A percentile compares a stretch with the other conserved stretches of the same genome.
phyloP scores from a whole-genome alignment of 2,113 vertebrate genomes.

The Acrocephalus arundinaceus region DNA sequence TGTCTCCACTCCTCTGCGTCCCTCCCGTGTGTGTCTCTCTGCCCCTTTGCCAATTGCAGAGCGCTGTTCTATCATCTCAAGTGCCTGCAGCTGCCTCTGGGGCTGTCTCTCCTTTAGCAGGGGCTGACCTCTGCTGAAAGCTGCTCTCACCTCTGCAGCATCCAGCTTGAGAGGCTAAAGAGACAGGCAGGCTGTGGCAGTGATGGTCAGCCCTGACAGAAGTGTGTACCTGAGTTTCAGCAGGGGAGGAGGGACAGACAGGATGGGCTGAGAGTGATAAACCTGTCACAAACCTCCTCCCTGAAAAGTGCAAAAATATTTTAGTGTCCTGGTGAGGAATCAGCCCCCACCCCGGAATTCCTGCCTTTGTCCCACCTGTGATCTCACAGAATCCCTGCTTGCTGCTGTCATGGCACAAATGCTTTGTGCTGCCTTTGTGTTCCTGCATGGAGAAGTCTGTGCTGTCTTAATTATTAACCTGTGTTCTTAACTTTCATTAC shows the following conservation, averaged over 20 bases:
- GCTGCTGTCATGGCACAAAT: not conserved
- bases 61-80: not conserved
- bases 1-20: not conserved
- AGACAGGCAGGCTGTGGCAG: not conserved
- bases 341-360: not conserved
- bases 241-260: not conserved
- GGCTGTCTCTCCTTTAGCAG: not conserved
- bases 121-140: slow-evolving; percentile 43
- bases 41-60: not conserved
- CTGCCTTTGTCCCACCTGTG: not conserved
- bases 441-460: not conserved
- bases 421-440: slow-evolving; percentile 18
- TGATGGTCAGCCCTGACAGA: slow-evolving; percentile 4
- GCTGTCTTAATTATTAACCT: slow-evolving; percentile 51
- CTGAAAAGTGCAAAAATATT: not conserved
- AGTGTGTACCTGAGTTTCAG: not conserved
- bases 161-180: not conserved
- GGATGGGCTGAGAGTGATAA: not conserved
- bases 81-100: slow-evolving; percentile 4
- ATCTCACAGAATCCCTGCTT: not conserved
- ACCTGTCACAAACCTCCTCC: not conserved
- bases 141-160: not conserved
- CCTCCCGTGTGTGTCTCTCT: not conserved
- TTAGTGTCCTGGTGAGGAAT: not conserved
- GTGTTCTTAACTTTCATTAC: slow-evolving; percentile 17